Conservation (phyloP, 2,888 invertebrate genomes). For the Cremastinae sp. region DNA sequence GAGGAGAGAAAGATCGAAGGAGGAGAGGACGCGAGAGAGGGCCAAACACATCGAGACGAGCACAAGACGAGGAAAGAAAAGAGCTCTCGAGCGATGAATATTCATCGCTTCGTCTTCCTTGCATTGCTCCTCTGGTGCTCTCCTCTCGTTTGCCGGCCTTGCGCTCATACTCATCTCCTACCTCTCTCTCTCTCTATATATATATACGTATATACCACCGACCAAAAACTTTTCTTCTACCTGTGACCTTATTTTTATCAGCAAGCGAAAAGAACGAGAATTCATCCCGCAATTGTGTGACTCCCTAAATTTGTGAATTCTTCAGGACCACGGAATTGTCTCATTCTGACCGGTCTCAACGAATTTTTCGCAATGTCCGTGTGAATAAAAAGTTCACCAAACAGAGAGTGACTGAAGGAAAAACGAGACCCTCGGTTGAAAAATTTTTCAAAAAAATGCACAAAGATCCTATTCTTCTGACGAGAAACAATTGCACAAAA, state of each 20-base stretch:
- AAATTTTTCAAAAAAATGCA: too few relatives aligned
- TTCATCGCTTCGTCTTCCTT: conserved; percentile 73
- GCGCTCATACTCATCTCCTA: conserved; percentile 42
- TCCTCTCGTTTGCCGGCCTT: conserved; percentile 33
- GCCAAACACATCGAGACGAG: conserved; percentile 32
- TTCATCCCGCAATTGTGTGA: neutral
- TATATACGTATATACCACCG: conserved; percentile 4
- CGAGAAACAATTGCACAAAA: too few relatives aligned
- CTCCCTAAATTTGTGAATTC: conserved; percentile 33
- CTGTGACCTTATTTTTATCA: conserved; percentile 57
- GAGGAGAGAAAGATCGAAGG: conserved; percentile 39
- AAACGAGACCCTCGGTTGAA: too few relatives aligned
- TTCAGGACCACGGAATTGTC: conserved; percentile 25
- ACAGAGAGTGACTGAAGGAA: neutral
- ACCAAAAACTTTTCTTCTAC: conserved; percentile 10
- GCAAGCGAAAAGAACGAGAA: conserved; percentile 31
- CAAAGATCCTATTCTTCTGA: too few relatives aligned
- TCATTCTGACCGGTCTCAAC: neutral
- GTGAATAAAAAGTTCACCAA: conserved; percentile 9
- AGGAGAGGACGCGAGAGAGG: conserved; percentile 32
- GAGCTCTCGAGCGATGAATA: conserved; percentile 75
- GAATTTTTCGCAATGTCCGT: conserved; percentile 22
- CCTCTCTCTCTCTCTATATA: conserved; percentile 15
- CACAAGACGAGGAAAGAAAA: conserved; percentile 62
- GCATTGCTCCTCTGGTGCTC: conserved; percentile 60